Base-by-base conservation (phyloP, 2,888 invertebrate species). In the Meteorus cinctellus region DNA sequence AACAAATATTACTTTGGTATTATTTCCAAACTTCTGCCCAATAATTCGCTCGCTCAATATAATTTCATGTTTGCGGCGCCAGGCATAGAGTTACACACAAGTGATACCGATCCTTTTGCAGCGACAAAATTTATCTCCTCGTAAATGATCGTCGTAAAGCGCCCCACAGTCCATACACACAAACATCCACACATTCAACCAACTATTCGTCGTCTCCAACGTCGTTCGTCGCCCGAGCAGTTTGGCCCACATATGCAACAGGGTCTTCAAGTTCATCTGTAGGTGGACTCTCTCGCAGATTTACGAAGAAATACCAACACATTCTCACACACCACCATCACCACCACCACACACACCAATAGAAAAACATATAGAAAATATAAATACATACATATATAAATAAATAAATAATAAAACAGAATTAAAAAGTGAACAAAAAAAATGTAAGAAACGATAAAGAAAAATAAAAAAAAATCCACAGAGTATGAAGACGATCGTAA, bases 111-210 rank as follows among this genome's bases (percentile, higher is more conserved):
- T 78, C 77, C 71, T 72, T 73, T 77, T 70, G 66, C 71, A 71
- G 67, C 65, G 77, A 76, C 69, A 81, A 80, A 83, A 87, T 88
- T 87, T 87, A 87, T 86, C 81, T 82, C 82, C 84, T 86, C 87
- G 84, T 88, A 87, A 87, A 88, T 55, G 55, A 81, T 81, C 80
- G 82, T 81, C 82, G 81, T 83, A 83, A 79, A 81, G 72, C 71
- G 75, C 62, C 68, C 55, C 19, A 55, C 19, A 55, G 55, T 55
- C n/a, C 6, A 55, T 5, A 55, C 19, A 0, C n/a, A 48, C 48
- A 48, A 4, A 55, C 48, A 72, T 73, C 78, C 68, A 34, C 16
- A 19, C 29, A 31, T 27, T 27, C 62, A 34, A 19, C 16, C 34
- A 34, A 16, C 3, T 63, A 34, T n/a, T 19, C 31, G 29, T 55